Base-by-base conservation (phyloP, 2,113 vertebrate species). In the Triplophysa tibetana region DNA sequence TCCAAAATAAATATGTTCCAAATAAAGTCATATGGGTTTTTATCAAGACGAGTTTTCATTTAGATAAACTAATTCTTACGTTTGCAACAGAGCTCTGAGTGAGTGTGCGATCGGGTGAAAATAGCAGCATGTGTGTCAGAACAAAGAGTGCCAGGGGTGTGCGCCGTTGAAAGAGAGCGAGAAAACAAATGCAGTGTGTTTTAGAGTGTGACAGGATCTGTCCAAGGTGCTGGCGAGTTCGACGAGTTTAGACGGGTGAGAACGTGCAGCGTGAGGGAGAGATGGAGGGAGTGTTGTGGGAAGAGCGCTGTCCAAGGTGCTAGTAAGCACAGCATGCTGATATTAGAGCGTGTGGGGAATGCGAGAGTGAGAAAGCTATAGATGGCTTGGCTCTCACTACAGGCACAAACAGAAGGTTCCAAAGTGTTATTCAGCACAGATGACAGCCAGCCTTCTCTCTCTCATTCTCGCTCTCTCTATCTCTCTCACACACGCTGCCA, bases 221-320 rank as follows among this genome's bases (percentile, higher is more conserved):
- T 86, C 87, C 87, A 78, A 83, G 85, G 87, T 88, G 65, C 85
- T 88, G 81, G 58, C 23, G 77, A 79, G 65, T 72, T 80, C 66
- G 60, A 82, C 79, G 72, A 76, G 82, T 78, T 66, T 70, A 81
- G 70, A 38, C 60, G 65, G 74, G 78, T 79, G 65, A 78, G 72
- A 81, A 70, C 62, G 75, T 86, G 82, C 81, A 66, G 70, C 66
- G 81, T 60, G 78, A 82, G 83, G 2, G 66, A 81, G 73, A 81
- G 72, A 61, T 60, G 33, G 38, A n/a, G 68, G 9, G 81, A 50
- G 43, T 68, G 76, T 79, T 70, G 23, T 29, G 48, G 45, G 52
- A 65, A 9, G 74, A 65, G 45, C 17, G 74, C 74, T 77, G 74
- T 77, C 74, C 74, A 65, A 77, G 74, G 74, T 77, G 74, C 62